Base-by-base conservation (phyloP, 2,797 vertebrate genomes). In the Alfaro cultratus region DNA sequence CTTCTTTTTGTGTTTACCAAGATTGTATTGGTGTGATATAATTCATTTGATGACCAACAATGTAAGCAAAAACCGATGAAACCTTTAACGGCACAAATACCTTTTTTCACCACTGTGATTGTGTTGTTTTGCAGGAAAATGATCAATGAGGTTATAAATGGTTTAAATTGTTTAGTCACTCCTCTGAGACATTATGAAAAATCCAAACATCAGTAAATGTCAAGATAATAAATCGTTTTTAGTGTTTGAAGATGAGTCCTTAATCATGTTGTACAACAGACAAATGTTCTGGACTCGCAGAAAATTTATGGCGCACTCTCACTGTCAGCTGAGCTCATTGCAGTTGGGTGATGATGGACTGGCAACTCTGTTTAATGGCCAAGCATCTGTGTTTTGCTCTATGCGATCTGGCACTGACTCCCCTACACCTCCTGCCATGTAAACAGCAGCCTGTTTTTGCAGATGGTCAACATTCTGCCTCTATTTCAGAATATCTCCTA, bases 381-480 rank as follows among this genome's bases (percentile, higher is more conserved):
- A 76, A 79, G 34, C 75, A 49, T 62, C 46, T 36, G 85, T 82
- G 77, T 88, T 83, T 81, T 75, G 46, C 77, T 75, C 76, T 80
- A 71, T 86, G 83, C 46, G 39, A 46, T 85, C 85, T 91, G 87
- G 82, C 86, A 68, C 74, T 72, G 43, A 76, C 41, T 36, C 55
- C 60, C 74, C 78, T 84, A 36, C 78, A 53, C 86, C 36, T 75
- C n/a, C 80, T 85, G 80, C 74, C 85, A 85, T 77, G 36, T 57
- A 85, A 91, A 82, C 82, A 89, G 62, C 43, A 73, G 85, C 83
- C 82, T 82, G 81, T 78, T 80, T 77, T 16, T 87, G 81, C 88
- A 93, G 90, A 92, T 91, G 93, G 89, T 68, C 68, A 45, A 9
- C 73, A 71, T 84, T 60, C 53, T 81, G 51, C 79, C 62, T 82